Evolutionary conservation across 2,797 vertebrate species (phyloP), one percentile per base, ranked within the genome.

Genomic region (Sorex maritimensis): DNA sequence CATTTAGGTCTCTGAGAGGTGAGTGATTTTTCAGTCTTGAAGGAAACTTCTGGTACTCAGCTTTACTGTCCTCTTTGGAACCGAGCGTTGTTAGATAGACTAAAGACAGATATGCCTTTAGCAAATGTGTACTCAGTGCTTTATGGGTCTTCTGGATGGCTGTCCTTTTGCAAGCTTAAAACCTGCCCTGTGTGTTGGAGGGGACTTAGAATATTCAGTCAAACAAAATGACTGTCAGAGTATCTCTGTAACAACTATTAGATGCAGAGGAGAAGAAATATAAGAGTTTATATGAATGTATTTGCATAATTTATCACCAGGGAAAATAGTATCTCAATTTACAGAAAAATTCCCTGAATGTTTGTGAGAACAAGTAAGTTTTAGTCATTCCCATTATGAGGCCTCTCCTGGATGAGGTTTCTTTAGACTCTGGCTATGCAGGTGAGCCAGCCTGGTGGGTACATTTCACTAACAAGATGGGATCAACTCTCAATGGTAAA

Each of bases 311-410:
- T 86, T 8, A 69, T 6, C 38, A 15, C 26, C 44, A 90, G 75
- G 73, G 83, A 91, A 92, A 73, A n/a, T 41, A 83, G 4, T 61
- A 79, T 85, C 74, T 91, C 13, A 65, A 82, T 46, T 80, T 69
- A 52, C 28, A 75, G 61, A 88, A 88, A 85, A 81, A 13, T 88
- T 30, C 24, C 41, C 30, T 21, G 5, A 55, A 3, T 61, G 17
- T 84, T 44, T 69, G 21, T 84, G 46, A 46, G 58, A 80, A 44
- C 28, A 74, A 46, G 30, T 30, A 6, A 73, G 46, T 73, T 68
- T 52, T 7, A 23, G 30, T 38, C 5, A 73, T 67, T 73, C 61
- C 67, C 7, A 23, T n/a, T 17, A 30, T 58, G 21, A 10, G 12
- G 13, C 30, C 55, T 23, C 83, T n/a, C 49, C 65, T 1, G 1